phyloP scores from a whole-genome alignment of 1,140 invertebrate species.

The Hyphantria cunea region DNA sequence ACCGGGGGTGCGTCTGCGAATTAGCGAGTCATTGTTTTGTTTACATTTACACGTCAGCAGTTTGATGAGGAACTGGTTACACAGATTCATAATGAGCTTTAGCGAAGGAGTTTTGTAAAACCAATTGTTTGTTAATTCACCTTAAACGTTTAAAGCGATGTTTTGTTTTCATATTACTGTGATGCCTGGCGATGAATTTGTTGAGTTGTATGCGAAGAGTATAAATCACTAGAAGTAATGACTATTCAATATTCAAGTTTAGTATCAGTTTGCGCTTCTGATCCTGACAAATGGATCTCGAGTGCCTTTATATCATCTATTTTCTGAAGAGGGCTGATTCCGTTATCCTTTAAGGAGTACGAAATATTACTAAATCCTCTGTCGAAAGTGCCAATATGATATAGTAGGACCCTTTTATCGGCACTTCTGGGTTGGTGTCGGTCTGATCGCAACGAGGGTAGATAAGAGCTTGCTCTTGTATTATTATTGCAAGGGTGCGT shows the following conservation, averaged over 20 bases:
- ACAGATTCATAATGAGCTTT: constrained; percentile 42
- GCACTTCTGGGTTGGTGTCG: constrained; percentile 43
- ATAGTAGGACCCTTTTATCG: constrained; percentile 70
- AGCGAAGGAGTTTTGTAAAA: constrained; percentile 17
- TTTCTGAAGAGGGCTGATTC: constrained; percentile 29
- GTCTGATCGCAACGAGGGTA: constrained; percentile 62
- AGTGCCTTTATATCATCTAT: constrained; percentile 10
- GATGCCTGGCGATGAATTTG: neutral
- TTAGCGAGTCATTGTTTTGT: constrained; percentile 76
- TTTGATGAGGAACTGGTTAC: constrained; percentile 35
- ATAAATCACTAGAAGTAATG: neutral
- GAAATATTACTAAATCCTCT: constrained; percentile 63
- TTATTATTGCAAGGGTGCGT: constrained; percentile 74
- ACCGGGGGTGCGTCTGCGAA: constrained; percentile 49
- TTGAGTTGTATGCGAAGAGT: too few relatives aligned
- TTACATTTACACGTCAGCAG: constrained; percentile 75
- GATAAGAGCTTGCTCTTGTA: constrained; percentile 60
- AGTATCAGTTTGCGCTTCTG: constrained; percentile 10
- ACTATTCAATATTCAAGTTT: constrained; percentile 19
- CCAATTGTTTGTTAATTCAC: constrained; percentile 2
- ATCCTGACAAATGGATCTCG: constrained; percentile 27
- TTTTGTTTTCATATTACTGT: constrained; percentile 2
- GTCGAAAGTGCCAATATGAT: constrained; percentile 74
- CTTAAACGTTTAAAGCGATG: neutral
- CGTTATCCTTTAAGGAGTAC: constrained; percentile 65